phyloP scores from a whole-genome alignment of 1,140 invertebrate species.

The Orchesella cincta region DNA sequence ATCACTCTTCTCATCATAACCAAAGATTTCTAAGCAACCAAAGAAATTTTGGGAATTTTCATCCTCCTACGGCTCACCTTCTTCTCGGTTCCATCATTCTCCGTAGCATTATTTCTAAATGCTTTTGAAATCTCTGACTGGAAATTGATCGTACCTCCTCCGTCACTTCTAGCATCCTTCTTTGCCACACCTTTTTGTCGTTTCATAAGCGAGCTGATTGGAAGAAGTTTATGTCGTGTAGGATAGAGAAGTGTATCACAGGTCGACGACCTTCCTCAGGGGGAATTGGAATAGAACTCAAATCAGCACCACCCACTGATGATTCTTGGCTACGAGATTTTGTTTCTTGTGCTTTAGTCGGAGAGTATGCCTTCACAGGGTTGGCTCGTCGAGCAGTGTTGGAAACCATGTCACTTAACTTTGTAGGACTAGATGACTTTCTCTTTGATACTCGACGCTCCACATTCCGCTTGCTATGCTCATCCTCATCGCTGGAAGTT shows the following conservation, averaged over 20 bases:
- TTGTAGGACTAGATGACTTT: not conserved
- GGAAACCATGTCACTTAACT: too few relatives aligned
- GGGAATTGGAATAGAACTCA: conserved; percentile 39
- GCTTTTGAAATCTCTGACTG: conserved; percentile 49
- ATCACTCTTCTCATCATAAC: conserved; percentile 48
- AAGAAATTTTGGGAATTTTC: conserved; percentile 44
- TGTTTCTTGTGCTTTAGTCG: not conserved
- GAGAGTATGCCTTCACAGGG: too few relatives aligned
- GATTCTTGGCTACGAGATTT: too few relatives aligned
- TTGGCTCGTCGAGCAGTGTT: too few relatives aligned
- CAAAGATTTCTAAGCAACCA: conserved; percentile 49
- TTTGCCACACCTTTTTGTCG: conserved; percentile 47
- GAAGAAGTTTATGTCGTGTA: conserved; percentile 41
- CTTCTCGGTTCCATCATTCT: conserved; percentile 38
- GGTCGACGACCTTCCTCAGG: conserved; percentile 41
- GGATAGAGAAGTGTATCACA: conserved; percentile 50
- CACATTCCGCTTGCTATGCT: not conserved
- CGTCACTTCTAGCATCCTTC: conserved; percentile 38
- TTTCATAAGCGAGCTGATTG: conserved; percentile 47
- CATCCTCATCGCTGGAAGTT: conserved; percentile 35
- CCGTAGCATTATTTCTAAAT: conserved; percentile 34
- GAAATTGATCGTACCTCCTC: conserved; percentile 33
- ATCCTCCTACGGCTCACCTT: conserved; percentile 26
- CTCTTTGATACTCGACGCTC: too few relatives aligned
- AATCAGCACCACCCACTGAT: too few relatives aligned